These are phyloP conservation scores for Desmophyllum pertusum DNA, from an alignment of 92 coral and sea anemone species.

Conservation along the genomic window DNA sequence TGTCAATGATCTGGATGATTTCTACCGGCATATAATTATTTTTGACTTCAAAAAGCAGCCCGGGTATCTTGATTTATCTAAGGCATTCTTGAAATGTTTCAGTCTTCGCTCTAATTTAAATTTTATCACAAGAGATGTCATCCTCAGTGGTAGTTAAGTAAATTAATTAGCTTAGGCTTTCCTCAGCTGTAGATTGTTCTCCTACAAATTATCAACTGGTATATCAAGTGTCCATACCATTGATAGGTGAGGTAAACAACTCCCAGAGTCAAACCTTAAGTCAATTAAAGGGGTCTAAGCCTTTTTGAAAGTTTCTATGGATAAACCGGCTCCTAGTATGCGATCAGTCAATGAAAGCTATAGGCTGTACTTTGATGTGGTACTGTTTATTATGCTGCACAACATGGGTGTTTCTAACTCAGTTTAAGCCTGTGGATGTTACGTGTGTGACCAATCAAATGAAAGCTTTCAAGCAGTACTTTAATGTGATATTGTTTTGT, in stretches of 20 bases:
- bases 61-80: not conserved
- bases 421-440: not conserved
- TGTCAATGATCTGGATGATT: not conserved
- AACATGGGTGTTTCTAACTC: too few relatives aligned
- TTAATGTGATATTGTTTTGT: not conserved
- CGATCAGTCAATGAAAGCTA: too few relatives aligned
- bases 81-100: not conserved
- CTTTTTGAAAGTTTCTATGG: too few relatives aligned
- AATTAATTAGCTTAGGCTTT: constrained; percentile 3
- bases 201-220: not conserved
- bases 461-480: not conserved
- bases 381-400: not conserved
- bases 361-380: not conserved
- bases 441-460: not conserved
- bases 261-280: not conserved
- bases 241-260: not conserved
- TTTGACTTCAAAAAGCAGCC: not conserved
- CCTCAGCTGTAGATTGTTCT: not conserved
- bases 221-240: not conserved
- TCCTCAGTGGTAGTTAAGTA: constrained; percentile 16
- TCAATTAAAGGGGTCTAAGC: too few relatives aligned
- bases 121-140: constrained; percentile 1
- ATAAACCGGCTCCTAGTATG: too few relatives aligned
- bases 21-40: not conserved
- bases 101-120: not conserved